Base-by-base conservation (phyloP, 2,888 invertebrate genomes). In the Xestobium rufovillosum region DNA sequence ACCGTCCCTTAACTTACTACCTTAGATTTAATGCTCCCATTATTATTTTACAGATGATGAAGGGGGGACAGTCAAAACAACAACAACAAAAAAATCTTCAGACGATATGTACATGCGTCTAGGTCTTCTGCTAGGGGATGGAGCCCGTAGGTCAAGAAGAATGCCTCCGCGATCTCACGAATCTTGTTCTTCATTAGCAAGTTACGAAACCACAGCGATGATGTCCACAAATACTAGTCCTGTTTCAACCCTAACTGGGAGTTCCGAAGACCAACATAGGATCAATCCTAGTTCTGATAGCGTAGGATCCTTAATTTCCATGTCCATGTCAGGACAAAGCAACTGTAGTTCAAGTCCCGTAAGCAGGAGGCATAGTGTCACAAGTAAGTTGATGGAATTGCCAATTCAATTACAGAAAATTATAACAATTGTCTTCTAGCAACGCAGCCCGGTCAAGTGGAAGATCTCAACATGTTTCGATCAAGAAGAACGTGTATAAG, bases 181-280 rank as follows among this genome's bases (percentile, higher is more conserved):
- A 39, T 65, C 66, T 2, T 65, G 63, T 48, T 60, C 63, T 8
- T 67, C 67, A 3, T 63, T 76, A 36, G 75, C 75, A 9, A 76
- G 75, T 28, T 69, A 74, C 40, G 76, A 77, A 41, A 72, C 75
- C 4, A 50, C 59, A 3, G 56, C 83, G 1, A 70, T 84, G 34
- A 78, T 83, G 32, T 83, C 87, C 14, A 81, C 81, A 38, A 88
- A 88, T 53, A 86, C 87, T 23, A 89, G 89, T 60, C 89, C 89
- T 35, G 81, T 90, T n/a, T 89, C 89, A 15, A 90, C 89, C 0
- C 68, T 90, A 26, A 89, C 89, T 2, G 89, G 84, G 2, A 87
- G 87, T 1, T 86, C 87, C 0, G 88, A 87, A 53, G 78, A 76
- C 39, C 61, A 64, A 47, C 68, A 73, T 19, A 45, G 63, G 16